Base-by-base conservation (phyloP, 2,797 vertebrate genomes). In the Lophotriccus pileatus region DNA sequence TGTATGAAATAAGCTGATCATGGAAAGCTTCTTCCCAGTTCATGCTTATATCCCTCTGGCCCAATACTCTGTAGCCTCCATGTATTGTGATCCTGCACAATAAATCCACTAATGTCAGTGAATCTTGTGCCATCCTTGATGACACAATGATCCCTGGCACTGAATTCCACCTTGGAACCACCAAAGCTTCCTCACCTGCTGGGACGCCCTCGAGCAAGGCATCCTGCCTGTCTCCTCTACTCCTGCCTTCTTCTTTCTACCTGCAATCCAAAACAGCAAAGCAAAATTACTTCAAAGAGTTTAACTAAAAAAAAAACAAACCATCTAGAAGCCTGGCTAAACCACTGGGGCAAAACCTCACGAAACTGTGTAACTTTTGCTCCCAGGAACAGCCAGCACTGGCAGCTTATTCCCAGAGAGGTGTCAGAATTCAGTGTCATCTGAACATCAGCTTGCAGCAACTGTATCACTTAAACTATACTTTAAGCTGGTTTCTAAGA, bases 101-200 rank as follows among this genome's bases (percentile, higher is more conserved):
- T 4, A 89, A 84, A 87, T 58, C 10, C 34, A 43, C 32, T 25
- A 32, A 16, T 1, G 9, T 32, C 25, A 41, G 43, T n/a, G 22
- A 68, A 69, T 34, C 46, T 60, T 32, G 39, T 73, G 66, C 27
- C 50, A 47, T 30, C 43, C 43, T 15, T 53, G 43, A 52, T 50
- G 79, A 77, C 30, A 24, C 28, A 58, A 59, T 4, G 55, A 41
- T 36, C 39, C 3, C 3, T 39, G 27, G 55, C 47, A 90, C 55
- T 36, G 39, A 83, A 77, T 75, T 87, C 34, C 19, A 49, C 62
- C 47, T 66, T 15, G 79, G 47, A 76, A 44, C 7, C 44, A 34
- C 19, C 27, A n/a, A 53, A 49, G 50, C 11, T 20, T 84, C n/a
- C 96, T 97, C 68, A 97, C 96, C 96, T 95, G 74, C 56, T 77